These are phyloP conservation scores for Sprattus sprattus DNA, from an alignment of 2,113 vertebrate genomes.

Conservation along the genomic window DNA sequence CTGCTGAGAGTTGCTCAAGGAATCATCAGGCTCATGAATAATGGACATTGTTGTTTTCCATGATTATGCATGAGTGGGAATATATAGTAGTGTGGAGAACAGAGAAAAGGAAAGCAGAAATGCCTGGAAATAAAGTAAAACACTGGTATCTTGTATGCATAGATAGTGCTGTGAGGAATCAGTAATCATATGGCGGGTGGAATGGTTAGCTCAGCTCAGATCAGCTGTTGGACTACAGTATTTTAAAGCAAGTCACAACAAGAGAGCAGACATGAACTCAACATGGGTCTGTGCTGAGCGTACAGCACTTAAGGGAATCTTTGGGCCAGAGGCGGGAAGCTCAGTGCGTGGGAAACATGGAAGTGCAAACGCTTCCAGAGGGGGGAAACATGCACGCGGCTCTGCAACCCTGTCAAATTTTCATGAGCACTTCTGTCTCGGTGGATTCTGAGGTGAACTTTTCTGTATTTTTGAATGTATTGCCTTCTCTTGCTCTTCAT, in stretches of 20 bases:
- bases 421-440: background rate
- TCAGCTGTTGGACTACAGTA: background rate
- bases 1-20: slow-evolving; percentile 6
- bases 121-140: background rate
- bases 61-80: background rate
- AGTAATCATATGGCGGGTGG: background rate
- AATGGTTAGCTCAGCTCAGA: background rate
- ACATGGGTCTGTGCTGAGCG: background rate
- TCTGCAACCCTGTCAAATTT: background rate
- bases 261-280: background rate
- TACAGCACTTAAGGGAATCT: background rate
- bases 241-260: background rate
- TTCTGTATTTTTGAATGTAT: background rate
- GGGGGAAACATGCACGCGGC: background rate
- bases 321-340: background rate
- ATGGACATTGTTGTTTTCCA: slow-evolving; percentile 15
- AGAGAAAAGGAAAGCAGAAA: background rate
- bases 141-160: background rate
- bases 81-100: background rate
- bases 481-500: slow-evolving; percentile 29
- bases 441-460: background rate
- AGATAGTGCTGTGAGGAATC: background rate
- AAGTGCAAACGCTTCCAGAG: background rate
- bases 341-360: background rate
- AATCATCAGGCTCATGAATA: slow-evolving; percentile 3